Evolutionary conservation across 1,140 invertebrate species (phyloP), one percentile per base, ranked within the genome.

Genomic region (Phortica variegata): DNA sequence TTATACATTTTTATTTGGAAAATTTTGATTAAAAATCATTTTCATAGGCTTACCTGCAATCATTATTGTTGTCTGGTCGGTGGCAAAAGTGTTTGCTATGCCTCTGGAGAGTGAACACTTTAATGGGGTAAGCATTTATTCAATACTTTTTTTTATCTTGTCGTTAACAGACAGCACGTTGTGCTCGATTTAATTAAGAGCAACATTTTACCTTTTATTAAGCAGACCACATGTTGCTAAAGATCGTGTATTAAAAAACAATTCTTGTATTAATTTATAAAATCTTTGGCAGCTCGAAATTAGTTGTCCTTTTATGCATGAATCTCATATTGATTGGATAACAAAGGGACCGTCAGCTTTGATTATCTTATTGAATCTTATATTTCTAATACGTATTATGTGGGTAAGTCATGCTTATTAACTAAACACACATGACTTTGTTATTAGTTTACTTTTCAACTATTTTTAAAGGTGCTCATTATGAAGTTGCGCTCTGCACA

Each of bases 381-480:
- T 93, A 43, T 95, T 96, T 77, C 84, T 96, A 18, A 80, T 87
- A 57, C 87, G 87, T 76, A 95, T 97, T 57, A 94, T 97, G 87
- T 93, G 91, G 90, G 91, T 91, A 58, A 82, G 87, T 85, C 42
- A 44, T 7, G 9, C 6, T 12, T 20, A n/a, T 10, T 10, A 7
- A 17, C 20, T 8, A 19, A 32, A 44, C 4, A 3, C 12, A 13
- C 21, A 1, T n/a, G 18, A 21, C 36, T 4, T 7, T 3, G 32
- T 12, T 4, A 4, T 18, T 32, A 8, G 7, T 8, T 15, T 12
- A 3, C 9, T 17, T 9, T 16, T 36, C 6, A 42, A 7, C 9
- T 49, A 38, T 37, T 5, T 3, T 47, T 59, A 2, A 57, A 91
- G 89, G 88, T 95, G 15, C 79, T 96, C 36, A 93, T 96, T 58